Conservation (phyloP, 2,797 vertebrate genomes). For the Siniperca undulata region DNA sequence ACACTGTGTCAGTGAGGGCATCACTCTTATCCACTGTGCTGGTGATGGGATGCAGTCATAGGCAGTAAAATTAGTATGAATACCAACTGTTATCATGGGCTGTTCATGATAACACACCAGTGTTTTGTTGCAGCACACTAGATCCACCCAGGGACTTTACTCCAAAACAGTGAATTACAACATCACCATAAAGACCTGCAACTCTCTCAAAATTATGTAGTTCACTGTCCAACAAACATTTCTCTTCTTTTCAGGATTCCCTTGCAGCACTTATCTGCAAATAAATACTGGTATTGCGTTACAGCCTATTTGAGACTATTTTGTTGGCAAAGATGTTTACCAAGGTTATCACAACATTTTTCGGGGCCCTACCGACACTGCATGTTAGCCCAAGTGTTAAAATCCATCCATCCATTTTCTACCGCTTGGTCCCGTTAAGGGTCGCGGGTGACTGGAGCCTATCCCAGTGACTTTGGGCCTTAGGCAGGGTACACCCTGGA, state of each 20-base stretch:
- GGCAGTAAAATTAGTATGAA: slow-evolving; percentile 13
- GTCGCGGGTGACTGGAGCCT: too few species aligned
- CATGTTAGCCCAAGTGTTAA: not conserved
- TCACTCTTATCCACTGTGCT: not conserved
- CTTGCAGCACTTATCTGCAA: not conserved
- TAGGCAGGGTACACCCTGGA: too few species aligned
- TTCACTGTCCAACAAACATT: not conserved
- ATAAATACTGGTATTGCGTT: not conserved
- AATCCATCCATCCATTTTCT: too few species aligned
- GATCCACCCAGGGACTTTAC: not conserved
- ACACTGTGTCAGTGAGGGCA: slow-evolving; percentile 9
- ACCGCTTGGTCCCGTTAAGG: too few species aligned
- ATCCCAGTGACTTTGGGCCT: too few species aligned
- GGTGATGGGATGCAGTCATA: slow-evolving; percentile 13
- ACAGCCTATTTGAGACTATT: not conserved
- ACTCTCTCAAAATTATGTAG: not conserved
- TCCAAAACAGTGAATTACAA: not conserved
- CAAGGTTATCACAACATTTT: not conserved
- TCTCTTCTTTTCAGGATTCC: not conserved
- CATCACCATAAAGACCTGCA: too few species aligned
- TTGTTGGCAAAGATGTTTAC: slow-evolving; percentile 1
- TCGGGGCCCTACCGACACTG: too few species aligned
- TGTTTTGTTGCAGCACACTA: not conserved
- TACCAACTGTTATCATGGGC: not conserved
- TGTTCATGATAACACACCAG: not conserved